Evolutionary conservation across 1,140 invertebrate genomes (phyloP).

Genomic region (Bombus waltoni): DNA sequence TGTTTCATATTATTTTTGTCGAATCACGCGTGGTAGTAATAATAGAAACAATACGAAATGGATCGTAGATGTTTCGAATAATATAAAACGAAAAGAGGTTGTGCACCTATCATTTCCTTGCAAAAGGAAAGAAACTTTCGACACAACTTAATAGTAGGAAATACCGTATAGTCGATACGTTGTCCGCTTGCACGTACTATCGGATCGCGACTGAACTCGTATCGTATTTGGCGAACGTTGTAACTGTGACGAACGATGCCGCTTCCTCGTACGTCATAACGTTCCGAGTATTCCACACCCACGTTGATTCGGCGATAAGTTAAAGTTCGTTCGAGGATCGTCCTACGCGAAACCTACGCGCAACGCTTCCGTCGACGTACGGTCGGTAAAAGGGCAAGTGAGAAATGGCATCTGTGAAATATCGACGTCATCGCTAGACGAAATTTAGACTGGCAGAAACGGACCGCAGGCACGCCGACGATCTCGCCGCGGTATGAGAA

Average conservation of each 20-base stretch:
- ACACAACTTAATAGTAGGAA: too few relatives aligned
- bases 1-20: too few relatives aligned
- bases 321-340: neutral
- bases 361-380: neutral
- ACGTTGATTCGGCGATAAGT: neutral
- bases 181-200: too few relatives aligned
- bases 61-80: too few relatives aligned
- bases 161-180: too few relatives aligned
- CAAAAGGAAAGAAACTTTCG: too few relatives aligned
- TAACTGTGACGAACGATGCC: too few relatives aligned
- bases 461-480: slow-evolving; percentile 51
- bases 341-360: neutral
- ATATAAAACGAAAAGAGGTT: too few relatives aligned
- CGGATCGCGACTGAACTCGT: neutral
- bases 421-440: slow-evolving; percentile 11
- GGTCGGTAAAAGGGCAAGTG: neutral
- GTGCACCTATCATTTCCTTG: too few relatives aligned
- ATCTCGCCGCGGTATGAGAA: neutral
- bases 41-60: too few relatives aligned
- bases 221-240: too few relatives aligned
- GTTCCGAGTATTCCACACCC: neutral
- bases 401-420: neutral
- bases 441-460: slow-evolving; percentile 48
- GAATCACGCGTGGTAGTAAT: too few relatives aligned
- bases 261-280: neutral